Percentiles rank a stretch among this genome's conserved stretches.
Conservation (phyloP, 2,113 vertebrate species). For the Physeter macrocephalus region DNA sequence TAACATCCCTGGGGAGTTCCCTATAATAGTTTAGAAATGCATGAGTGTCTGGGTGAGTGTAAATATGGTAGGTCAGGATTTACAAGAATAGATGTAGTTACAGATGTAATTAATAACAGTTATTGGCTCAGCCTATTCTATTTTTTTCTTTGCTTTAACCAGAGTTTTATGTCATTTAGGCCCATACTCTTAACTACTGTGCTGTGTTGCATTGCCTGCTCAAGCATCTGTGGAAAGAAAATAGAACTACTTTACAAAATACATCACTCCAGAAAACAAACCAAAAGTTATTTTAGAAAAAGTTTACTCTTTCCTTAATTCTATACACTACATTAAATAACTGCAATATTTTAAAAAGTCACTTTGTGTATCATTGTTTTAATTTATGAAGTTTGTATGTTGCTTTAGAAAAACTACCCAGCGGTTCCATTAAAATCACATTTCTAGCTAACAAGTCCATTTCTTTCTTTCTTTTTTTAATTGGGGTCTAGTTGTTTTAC, state of each 20-base stretch:
- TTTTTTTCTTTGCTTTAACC: background rate
- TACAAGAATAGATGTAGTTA: background rate
- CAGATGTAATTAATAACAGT: background rate
- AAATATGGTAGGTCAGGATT: background rate
- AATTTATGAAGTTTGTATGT: background rate
- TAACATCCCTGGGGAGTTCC: background rate
- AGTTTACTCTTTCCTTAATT: background rate
- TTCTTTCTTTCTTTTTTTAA: background rate
- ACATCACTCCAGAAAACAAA: background rate
- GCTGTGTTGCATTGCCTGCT: background rate
- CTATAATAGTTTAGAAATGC: background rate
- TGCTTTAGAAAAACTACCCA: background rate
- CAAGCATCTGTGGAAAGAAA: background rate
- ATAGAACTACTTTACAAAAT: background rate
- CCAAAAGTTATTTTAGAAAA: background rate
- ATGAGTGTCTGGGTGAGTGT: background rate
- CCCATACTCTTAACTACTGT: background rate
- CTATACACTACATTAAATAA: background rate
- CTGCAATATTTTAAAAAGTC: background rate
- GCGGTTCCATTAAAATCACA: background rate
- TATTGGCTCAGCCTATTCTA: background rate
- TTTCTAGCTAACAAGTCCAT: background rate
- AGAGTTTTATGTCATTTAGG: background rate
- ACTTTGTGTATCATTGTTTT: background rate
- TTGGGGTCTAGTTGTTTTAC: no score